A percentile compares a stretch with the other conserved stretches of the same genome.
These are phyloP conservation scores for Porites lobata DNA, from an alignment of 92 coral and sea anemone species.

Conservation along the genomic window DNA sequence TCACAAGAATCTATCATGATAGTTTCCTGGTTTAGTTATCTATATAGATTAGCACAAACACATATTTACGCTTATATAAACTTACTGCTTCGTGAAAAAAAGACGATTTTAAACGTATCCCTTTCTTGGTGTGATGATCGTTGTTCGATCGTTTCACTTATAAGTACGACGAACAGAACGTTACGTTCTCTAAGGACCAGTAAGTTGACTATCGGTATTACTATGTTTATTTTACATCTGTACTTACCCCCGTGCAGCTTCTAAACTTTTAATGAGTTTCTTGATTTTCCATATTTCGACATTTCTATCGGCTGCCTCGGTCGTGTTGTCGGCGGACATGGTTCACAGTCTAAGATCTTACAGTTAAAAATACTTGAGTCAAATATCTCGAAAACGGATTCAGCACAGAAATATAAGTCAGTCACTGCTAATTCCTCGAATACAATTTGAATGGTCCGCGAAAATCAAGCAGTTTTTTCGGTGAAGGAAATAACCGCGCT, in stretches of 20 bases:
- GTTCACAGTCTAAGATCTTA: background rate
- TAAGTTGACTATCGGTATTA: background rate
- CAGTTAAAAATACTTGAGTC: background rate
- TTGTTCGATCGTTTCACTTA: too few relatives aligned
- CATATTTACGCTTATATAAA: too few relatives aligned
- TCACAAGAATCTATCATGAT: too few relatives aligned
- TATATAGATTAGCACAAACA: too few relatives aligned
- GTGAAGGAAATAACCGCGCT: background rate
- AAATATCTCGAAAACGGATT: background rate
- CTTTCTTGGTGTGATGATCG: too few relatives aligned
- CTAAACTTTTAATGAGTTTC: constrained; percentile 95
- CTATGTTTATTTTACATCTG: background rate
- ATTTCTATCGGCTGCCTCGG: constrained; percentile 97
- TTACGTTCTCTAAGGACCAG: background rate
- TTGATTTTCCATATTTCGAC: constrained; percentile 99
- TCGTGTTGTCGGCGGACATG: constrained; percentile 70
- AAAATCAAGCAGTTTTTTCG: background rate
- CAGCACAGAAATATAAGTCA: background rate
- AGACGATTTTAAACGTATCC: too few relatives aligned
- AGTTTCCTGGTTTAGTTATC: too few relatives aligned
- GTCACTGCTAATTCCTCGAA: background rate
- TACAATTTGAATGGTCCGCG: background rate
- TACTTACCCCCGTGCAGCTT: constrained; percentile 98
- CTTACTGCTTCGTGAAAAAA: too few relatives aligned
- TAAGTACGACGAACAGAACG: too few relatives aligned